These are phyloP conservation scores for Scaptomyza montana DNA, from an alignment of 1,140 invertebrate genomes.

Conservation along the genomic window DNA sequence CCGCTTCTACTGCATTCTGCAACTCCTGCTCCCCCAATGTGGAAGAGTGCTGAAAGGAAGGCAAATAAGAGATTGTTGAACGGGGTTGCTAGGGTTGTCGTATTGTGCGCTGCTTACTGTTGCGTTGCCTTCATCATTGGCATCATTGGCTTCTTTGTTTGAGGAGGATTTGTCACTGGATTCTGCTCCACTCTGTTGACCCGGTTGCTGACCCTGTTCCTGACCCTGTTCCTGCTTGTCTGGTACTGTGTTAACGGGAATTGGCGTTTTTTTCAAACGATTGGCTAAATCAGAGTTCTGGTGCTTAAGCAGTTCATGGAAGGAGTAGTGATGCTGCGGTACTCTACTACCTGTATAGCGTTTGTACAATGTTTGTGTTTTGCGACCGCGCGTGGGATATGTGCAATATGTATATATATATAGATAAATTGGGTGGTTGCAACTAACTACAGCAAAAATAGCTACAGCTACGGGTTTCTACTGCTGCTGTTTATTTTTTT, in stretches of 20 bases:
- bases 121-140: slow-evolving; percentile 35
- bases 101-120: slow-evolving; percentile 42
- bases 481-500: slow-evolving; percentile 46
- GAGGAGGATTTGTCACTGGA: slow-evolving; percentile 24
- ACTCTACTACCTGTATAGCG: slow-evolving; percentile 71
- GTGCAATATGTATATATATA: slow-evolving; percentile 49
- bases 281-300: slow-evolving; percentile 81
- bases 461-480: slow-evolving; percentile 63
- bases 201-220: slow-evolving; percentile 1
- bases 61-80: not conserved
- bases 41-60: slow-evolving; percentile 58
- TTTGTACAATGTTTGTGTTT: slow-evolving; percentile 12
- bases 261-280: slow-evolving; percentile 75
- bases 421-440: slow-evolving; percentile 68
- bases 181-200: slow-evolving; percentile 5
- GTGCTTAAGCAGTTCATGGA: slow-evolving; percentile 81
- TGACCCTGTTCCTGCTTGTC: slow-evolving; percentile 44
- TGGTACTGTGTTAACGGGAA: slow-evolving; percentile 69
- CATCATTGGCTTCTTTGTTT: slow-evolving; percentile 43
- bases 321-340: slow-evolving; percentile 78
- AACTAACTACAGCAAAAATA: slow-evolving; percentile 56
- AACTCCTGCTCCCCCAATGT: slow-evolving; percentile 86
- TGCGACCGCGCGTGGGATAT: slow-evolving; percentile 23
- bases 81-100: not conserved
- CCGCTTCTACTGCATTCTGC: slow-evolving; percentile 84